Percentiles rank a stretch among this genome's conserved stretches.
Conservation (phyloP, 1,140 invertebrate species). For the Ceratina japonica region DNA sequence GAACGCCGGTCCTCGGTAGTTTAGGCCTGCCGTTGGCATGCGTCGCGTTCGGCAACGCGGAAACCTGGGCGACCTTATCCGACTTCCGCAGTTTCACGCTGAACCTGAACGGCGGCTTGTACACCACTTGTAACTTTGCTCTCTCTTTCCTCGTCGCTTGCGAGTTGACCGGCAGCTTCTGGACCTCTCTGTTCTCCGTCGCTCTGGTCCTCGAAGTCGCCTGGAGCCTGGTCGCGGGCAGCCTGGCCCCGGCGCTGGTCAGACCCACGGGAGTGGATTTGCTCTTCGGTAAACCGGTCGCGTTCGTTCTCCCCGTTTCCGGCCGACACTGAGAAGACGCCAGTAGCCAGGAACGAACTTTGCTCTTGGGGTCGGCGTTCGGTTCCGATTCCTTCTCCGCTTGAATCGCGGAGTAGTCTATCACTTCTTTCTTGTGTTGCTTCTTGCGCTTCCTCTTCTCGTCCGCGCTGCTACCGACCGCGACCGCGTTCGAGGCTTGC, state of each 20-base stretch:
- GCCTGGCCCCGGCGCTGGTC: slow-evolving; percentile 67
- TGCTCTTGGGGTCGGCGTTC: slow-evolving; percentile 85
- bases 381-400: slow-evolving; percentile 78
- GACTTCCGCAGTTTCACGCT: slow-evolving; percentile 88
- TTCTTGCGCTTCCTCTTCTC: slow-evolving; percentile 79
- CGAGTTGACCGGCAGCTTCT: slow-evolving; percentile 32
- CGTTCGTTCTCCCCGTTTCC: slow-evolving; percentile 67
- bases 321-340: slow-evolving; percentile 82
- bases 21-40: slow-evolving; percentile 52
- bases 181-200: slow-evolving; percentile 62
- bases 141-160: slow-evolving; percentile 80
- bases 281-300: slow-evolving; percentile 81
- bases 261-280: slow-evolving; percentile 86
- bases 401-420: slow-evolving; percentile 87
- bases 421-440: slow-evolving; percentile 83
- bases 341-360: slow-evolving; percentile 91
- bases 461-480: slow-evolving; percentile 18
- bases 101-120: slow-evolving; percentile 92
- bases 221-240: slow-evolving; percentile 55
- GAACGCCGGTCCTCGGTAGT: slow-evolving; percentile 76
- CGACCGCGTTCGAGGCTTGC: slow-evolving; percentile 62
- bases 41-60: slow-evolving; percentile 44
- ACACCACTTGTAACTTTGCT: slow-evolving; percentile 89
- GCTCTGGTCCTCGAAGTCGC: slow-evolving; percentile 59
- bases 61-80: slow-evolving; percentile 78